These are phyloP conservation scores for Laodelphax striatellus DNA, from an alignment of 1,140 invertebrate species.

Conservation along the genomic window DNA sequence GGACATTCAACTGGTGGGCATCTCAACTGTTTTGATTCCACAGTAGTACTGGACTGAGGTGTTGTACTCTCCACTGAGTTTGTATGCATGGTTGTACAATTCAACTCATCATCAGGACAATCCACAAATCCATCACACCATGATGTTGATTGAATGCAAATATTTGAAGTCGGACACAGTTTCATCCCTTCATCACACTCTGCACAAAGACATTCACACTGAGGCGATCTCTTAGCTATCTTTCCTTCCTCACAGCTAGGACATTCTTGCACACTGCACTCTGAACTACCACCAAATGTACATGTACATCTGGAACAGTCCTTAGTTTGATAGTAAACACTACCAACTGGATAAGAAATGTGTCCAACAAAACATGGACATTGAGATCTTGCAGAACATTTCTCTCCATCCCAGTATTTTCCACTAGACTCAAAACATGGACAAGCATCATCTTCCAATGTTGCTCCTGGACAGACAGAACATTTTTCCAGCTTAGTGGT, in stretches of 20 bases:
- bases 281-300: slow-evolving; percentile 50
- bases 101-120: slow-evolving; percentile 71
- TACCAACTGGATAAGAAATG: slow-evolving; percentile 49
- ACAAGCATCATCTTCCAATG: slow-evolving; percentile 29
- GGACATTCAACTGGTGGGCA: slow-evolving; percentile 17
- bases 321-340: slow-evolving; percentile 49
- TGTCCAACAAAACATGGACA: slow-evolving; percentile 66
- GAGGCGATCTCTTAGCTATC: slow-evolving; percentile 32
- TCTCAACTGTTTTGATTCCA: no score
- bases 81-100: slow-evolving; percentile 39
- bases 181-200: slow-evolving; percentile 48
- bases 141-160: slow-evolving; percentile 53
- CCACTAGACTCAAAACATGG: slow-evolving; percentile 27
- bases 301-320: slow-evolving; percentile 68
- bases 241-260: slow-evolving; percentile 43
- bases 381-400: slow-evolving; percentile 50
- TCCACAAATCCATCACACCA: slow-evolving; percentile 77
- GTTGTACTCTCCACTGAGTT: slow-evolving; percentile 17
- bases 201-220: slow-evolving; percentile 59
- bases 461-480: slow-evolving; percentile 36
- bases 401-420: slow-evolving; percentile 54
- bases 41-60: slow-evolving; percentile 16
- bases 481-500: slow-evolving; percentile 28
- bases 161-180: slow-evolving; percentile 59
- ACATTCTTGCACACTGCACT: slow-evolving; percentile 55